Conservation (phyloP, 2,113 vertebrate species). For the Carettochelys insculpta region DNA sequence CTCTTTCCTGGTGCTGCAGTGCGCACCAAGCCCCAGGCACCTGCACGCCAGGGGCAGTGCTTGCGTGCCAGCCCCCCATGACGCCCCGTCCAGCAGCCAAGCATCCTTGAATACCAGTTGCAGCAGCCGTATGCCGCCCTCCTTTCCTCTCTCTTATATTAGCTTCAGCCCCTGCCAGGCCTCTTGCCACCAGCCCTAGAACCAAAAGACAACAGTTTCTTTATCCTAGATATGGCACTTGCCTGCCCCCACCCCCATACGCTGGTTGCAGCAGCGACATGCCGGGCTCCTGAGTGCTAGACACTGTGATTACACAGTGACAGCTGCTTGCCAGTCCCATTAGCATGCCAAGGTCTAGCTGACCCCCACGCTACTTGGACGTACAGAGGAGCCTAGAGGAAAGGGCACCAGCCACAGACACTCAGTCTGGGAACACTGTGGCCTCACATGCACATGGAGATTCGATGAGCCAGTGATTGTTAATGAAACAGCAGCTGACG, state of each 20-base stretch:
- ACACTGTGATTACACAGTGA: not conserved
- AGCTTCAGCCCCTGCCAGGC: too few relatives aligned
- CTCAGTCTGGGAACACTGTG: not conserved
- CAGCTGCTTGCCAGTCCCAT: not conserved
- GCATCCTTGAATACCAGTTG: too few relatives aligned
- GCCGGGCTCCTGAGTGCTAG: not conserved
- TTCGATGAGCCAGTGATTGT: not conserved
- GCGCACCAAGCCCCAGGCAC: too few relatives aligned
- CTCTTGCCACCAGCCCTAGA: too few relatives aligned
- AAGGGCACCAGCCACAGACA: not conserved
- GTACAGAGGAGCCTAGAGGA: not conserved
- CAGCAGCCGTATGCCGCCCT: too few relatives aligned
- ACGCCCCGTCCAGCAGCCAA: not conserved
- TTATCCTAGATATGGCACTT: too few relatives aligned
- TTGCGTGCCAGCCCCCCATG: not conserved
- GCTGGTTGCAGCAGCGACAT: too few relatives aligned
- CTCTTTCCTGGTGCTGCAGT: too few relatives aligned
- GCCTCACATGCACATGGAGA: too few relatives aligned
- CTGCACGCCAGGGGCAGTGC: not conserved
- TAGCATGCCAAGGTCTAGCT: not conserved
- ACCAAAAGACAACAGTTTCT: too few relatives aligned
- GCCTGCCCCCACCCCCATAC: too few relatives aligned
- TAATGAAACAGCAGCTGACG: not conserved
- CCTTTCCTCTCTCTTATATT: too few relatives aligned
- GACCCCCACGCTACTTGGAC: not conserved